Evolutionary conservation across 2,113 vertebrate genomes (phyloP), one percentile per base, ranked within the genome.

Genomic region (Hemiscyllium ocellatum): DNA sequence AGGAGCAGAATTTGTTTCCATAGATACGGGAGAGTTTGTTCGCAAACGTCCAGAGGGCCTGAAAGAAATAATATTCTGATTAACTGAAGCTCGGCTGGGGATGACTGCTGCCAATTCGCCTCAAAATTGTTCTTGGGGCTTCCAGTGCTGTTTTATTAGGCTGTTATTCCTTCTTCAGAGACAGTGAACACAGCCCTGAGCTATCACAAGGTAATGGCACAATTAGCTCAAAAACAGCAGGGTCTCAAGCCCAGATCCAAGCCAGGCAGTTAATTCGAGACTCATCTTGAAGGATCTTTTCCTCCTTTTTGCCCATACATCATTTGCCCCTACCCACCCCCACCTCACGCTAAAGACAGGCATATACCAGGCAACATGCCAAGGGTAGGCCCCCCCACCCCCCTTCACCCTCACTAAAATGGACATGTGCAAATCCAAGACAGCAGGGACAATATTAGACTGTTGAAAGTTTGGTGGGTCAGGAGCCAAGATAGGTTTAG

Each of bases 41-140:
- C 93, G 93, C 93, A 95, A 95, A 42, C 93, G 93, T 70, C 93
- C 93, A 95, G 93, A 95, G 93, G 93, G 93, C 66, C 93, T 95
- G 93, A 47, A 95, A 72, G 66, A 70, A 95, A 95, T 93, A 2
- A 66, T 42, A 93, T 68, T 22, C 61, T 61, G 66, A 93, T 93
- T 93, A 93, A 68, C 29, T 37, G 33, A 93, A 68, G 56, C 29
- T n/a, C n/a, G 29, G 56, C 56, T 65, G 29, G 87, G 61, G 17
- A n/a, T 61, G n/a, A 37, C 89, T 2, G 50, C 10, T 61, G 87
- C 26, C 13, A 33, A 5, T 42, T 20, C 19, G 22, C 89, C 17
- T 5, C 61, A 93, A 47, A 93, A 91, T 22, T 33, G 13, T 0
- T 19, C 26, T 47, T 4, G 29, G 26, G 50, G 26, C 10, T 90